These are phyloP conservation scores for Melanotaenia boesemani DNA, from an alignment of 2,797 vertebrate species.

Conservation along the genomic window DNA sequence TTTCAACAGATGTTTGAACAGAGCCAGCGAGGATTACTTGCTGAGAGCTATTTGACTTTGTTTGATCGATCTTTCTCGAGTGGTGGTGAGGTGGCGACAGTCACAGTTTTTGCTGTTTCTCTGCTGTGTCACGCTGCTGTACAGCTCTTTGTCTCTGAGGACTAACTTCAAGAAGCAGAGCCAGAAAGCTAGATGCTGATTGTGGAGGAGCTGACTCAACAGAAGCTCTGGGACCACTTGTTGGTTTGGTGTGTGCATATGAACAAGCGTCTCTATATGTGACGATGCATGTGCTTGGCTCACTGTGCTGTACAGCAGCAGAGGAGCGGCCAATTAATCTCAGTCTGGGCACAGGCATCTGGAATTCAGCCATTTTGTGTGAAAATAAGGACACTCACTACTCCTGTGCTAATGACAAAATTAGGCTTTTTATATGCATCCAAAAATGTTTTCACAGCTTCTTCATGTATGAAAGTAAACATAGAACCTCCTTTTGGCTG, in stretches of 20 bases:
- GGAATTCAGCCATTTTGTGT: constrained; percentile 58
- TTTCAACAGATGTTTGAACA: constrained; percentile 61
- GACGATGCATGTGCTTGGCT: constrained; percentile 39
- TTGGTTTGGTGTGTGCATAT: constrained; percentile 40
- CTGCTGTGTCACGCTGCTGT: constrained; percentile 41
- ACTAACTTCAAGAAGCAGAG: constrained; percentile 50
- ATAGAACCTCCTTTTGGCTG: constrained; percentile 27
- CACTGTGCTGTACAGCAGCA: constrained; percentile 40
- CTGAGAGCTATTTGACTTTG: constrained; percentile 69
- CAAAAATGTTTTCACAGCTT: constrained; percentile 31
- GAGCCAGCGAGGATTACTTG: constrained; percentile 57
- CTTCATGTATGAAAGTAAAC: constrained; percentile 50
- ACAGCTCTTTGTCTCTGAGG: constrained; percentile 42
- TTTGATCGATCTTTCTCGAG: constrained; percentile 64
- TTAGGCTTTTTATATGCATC: not conserved
- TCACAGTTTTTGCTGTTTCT: constrained; percentile 31
- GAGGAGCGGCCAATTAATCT: constrained; percentile 55
- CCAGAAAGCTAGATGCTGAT: constrained; percentile 51
- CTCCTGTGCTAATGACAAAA: constrained; percentile 24
- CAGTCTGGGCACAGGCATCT: constrained; percentile 41
- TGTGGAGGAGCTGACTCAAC: constrained; percentile 62
- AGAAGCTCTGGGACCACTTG: constrained; percentile 51
- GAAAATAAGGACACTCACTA: constrained; percentile 34
- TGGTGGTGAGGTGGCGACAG: constrained; percentile 50
- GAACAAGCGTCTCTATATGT: constrained; percentile 12